Conservation (phyloP, 2,113 vertebrate species). For the Dipodomys spectabilis region DNA sequence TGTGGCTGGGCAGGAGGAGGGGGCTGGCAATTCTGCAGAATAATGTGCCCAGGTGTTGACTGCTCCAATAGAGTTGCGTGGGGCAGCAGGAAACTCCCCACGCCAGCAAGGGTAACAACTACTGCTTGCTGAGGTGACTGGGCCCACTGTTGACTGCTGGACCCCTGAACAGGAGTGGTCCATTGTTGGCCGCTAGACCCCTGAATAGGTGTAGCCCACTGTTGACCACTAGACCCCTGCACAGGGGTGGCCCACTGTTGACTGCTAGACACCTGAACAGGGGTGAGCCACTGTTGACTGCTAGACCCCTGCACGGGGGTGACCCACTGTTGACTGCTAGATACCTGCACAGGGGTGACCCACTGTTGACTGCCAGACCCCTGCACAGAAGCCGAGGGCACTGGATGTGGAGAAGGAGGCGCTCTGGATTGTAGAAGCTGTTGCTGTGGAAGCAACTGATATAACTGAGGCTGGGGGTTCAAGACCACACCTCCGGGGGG, state of each 20-base stretch:
- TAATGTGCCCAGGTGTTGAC: slow-evolving; percentile 73
- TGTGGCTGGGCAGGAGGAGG: slow-evolving; percentile 77
- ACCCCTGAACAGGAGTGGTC: slow-evolving; percentile 48
- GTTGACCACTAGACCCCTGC: slow-evolving; percentile 78
- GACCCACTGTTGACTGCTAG: too few relatives aligned
- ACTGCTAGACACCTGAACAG: slow-evolving; percentile 47
- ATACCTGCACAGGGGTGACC: neutral
- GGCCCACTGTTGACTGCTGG: slow-evolving; percentile 86
- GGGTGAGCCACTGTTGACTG: slow-evolving; percentile 85
- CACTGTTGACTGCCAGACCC: neutral
- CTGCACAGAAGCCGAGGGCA: slow-evolving; percentile 81
- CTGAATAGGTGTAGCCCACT: slow-evolving; percentile 78
- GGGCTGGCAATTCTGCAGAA: slow-evolving; percentile 89
- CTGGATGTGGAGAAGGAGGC: slow-evolving; percentile 89
- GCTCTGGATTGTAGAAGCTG: slow-evolving; percentile 83
- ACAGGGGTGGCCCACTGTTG: slow-evolving; percentile 84
- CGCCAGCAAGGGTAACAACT: slow-evolving; percentile 57
- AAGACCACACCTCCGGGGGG: slow-evolving; percentile 88
- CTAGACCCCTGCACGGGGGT: neutral
- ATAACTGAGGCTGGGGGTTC: slow-evolving; percentile 74
- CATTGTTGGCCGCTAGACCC: slow-evolving; percentile 84
- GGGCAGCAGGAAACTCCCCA: slow-evolving; percentile 90
- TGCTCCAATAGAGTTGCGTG: slow-evolving; percentile 90
- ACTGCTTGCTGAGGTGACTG: slow-evolving; percentile 89
- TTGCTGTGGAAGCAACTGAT: neutral